phyloP scores from a whole-genome alignment of 2,797 vertebrate genomes.

The Etheostoma nigrum region DNA sequence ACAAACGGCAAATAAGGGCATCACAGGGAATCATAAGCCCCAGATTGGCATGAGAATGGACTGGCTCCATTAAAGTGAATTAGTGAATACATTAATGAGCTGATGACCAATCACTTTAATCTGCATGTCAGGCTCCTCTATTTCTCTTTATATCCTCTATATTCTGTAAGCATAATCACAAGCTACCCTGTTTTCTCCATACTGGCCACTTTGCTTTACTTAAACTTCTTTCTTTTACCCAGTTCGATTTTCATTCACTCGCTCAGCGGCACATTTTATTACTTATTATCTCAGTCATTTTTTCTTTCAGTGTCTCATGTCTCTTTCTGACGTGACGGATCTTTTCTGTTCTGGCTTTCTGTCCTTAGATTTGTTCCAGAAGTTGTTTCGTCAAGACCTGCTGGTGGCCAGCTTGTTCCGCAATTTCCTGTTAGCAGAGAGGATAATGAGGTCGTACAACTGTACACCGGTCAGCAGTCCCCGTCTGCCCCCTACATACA shows the following conservation, averaged over 20 bases:
- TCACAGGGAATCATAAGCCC: conserved; percentile 41
- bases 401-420: conserved; percentile 97
- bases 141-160: conserved; percentile 15
- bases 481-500: conserved; percentile 95
- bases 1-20: background rate
- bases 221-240: conserved; percentile 17
- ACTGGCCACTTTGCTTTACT: conserved; percentile 32
- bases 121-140: conserved; percentile 6
- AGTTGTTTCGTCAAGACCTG: conserved; percentile 97
- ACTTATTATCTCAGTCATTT: background rate
- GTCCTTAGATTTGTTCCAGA: conserved; percentile 95
- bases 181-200: background rate
- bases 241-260: conserved; percentile 19
- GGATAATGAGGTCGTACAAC: conserved; percentile 99
- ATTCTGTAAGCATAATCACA: conserved; percentile 20
- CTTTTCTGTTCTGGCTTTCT: background rate
- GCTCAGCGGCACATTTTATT: background rate
- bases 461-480: conserved; percentile 98
- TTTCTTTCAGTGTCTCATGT: background rate
- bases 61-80: conserved; percentile 57
- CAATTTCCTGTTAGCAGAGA: conserved; percentile 95
- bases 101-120: conserved; percentile 23
- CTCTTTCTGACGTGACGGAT: conserved; percentile 10
- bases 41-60: conserved; percentile 44
- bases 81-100: conserved; percentile 55